Evolutionary conservation across 2,797 vertebrate species (phyloP).

Genomic region (Peromyscus nudipes): DNA sequence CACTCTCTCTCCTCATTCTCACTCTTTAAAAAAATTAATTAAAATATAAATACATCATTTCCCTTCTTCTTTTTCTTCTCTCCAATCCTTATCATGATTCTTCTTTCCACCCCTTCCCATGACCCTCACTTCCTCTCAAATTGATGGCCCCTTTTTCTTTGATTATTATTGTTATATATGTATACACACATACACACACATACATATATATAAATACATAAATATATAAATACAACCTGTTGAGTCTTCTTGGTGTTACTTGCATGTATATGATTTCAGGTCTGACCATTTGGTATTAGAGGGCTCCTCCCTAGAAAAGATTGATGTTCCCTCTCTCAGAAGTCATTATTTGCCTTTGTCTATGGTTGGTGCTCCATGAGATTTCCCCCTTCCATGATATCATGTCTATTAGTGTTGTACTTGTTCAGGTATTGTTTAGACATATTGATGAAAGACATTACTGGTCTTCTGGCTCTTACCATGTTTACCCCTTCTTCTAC

Average conservation of each 20-base stretch:
- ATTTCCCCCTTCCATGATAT: neutral
- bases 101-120: neutral
- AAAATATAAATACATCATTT: neutral
- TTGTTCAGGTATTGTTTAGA: neutral
- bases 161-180: neutral
- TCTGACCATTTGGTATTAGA: neutral
- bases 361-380: neutral
- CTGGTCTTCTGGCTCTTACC: neutral
- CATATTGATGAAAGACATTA: neutral
- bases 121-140: neutral
- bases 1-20: neutral
- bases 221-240: neutral
- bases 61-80: neutral
- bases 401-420: neutral
- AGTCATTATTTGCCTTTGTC: neutral
- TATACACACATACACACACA: neutral
- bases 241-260: neutral
- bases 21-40: neutral
- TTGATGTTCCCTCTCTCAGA: too few relatives aligned
- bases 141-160: neutral
- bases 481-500: neutral
- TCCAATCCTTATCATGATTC: neutral
- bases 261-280: neutral
- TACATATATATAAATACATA: neutral
- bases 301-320: neutral